These are phyloP conservation scores for Drosophila jambulina DNA, from an alignment of 1,140 invertebrate species.

Conservation along the genomic window DNA sequence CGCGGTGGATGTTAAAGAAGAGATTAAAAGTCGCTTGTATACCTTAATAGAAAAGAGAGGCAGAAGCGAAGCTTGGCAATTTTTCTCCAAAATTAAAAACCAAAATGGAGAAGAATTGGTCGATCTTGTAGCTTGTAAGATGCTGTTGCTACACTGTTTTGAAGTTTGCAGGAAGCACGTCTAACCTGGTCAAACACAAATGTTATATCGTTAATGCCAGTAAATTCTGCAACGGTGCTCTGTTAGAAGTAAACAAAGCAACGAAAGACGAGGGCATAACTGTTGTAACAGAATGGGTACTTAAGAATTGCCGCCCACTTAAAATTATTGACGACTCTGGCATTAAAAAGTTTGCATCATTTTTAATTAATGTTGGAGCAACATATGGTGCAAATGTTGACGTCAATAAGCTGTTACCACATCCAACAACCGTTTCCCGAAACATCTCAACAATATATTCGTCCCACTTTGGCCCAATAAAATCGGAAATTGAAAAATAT, in stretches of 20 bases:
- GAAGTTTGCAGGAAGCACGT: no score
- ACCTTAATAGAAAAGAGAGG: slow-evolving; percentile 6
- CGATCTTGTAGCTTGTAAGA: not conserved
- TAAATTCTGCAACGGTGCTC: slow-evolving; percentile 1
- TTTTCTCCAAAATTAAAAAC: no score
- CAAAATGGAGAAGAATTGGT: slow-evolving; percentile 11
- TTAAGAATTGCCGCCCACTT: slow-evolving; percentile 2
- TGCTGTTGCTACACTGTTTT: not conserved
- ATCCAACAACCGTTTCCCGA: no score
- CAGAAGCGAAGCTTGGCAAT: slow-evolving; percentile 5
- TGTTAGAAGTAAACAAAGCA: not conserved
- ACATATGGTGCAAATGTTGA: no score
- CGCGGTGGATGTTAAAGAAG: not conserved
- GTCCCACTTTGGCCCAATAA: no score
- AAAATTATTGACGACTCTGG: no score
- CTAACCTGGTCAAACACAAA: no score
- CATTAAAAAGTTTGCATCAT: not conserved
- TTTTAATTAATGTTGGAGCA: slow-evolving; percentile 2
- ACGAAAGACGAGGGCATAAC: not conserved
- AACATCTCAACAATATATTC: no score
- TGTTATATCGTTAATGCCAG: not conserved
- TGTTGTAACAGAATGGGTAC: slow-evolving; percentile 5
- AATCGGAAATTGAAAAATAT: no score
- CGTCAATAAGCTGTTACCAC: no score
- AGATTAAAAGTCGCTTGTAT: slow-evolving; percentile 5